Evolutionary conservation across 35 echinoderm and acorn worm species (phyloP), one percentile per base, ranked within the genome.

Genomic region (Hemicentrotus pulcherrimus): DNA sequence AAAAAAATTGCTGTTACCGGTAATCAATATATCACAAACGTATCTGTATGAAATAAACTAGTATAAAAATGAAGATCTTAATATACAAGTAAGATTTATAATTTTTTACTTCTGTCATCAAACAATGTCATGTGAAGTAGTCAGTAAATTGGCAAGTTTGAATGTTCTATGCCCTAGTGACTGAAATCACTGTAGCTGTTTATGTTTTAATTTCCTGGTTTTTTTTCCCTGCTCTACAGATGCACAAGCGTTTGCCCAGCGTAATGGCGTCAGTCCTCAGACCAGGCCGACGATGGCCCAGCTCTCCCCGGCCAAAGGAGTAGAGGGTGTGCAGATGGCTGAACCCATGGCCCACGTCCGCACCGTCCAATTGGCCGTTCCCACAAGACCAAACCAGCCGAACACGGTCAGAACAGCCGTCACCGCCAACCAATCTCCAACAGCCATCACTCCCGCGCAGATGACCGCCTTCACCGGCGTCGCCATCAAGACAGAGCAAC

Each of bases 391-490:
- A 59, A 16, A 59, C 52, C 52, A 59, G 52, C 52, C 16, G 52
- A 59, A 45, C 28, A 14, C 22, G 13, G 32, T 28, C 32, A 28
- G 91, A 16, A 28, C n/a, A 16, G 91, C 45, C 46, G 45, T 45
- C 30, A 93, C 91, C 46, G 47, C 91, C 10, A 32, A 93, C 30
- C 32, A 11, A 14, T 93, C 91, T 0, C 45, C 91, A 2, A 93
- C 91, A 13, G 46, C 46, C 46, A 58, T 93, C 45, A 93, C 91
- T 13, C 91, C 91, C 19, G 91, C 91, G 9, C 91, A 93, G 91
- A 93, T 93, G 91, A 58, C 46, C 13, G 91, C 91, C 11, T 93
- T 93, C 31, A 93, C 91, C 3, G 91, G 91, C 46, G 91, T 93
- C 6, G 31, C 91, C 48, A 93, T 93, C 48, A 93, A 93, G n/a